Base-by-base conservation (phyloP, 1,140 invertebrate species). In the Drosophila albomicans region DNA sequence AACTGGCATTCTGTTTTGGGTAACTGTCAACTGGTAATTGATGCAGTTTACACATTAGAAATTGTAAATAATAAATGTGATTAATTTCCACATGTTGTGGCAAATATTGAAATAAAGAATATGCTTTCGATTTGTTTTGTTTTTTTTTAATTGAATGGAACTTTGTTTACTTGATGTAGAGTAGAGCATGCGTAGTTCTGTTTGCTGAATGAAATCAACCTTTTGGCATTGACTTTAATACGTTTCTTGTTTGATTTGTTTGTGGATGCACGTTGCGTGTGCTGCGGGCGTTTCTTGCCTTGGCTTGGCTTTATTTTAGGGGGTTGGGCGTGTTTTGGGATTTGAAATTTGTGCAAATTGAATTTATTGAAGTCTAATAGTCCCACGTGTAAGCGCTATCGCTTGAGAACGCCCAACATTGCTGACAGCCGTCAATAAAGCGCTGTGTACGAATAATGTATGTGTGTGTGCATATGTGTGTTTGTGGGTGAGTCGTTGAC, bases 331-430 rank as follows among this genome's bases (percentile, higher is more conserved):
- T 71, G 65, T 78, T 79, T 54, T 38, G 65, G 75, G 85, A 85
- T 81, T 81, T 79, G 78, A 89, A 89, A 89, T 89, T 89, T 89
- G 85, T 89, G 85, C 78, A 89, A 89, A 89, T 89, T 89, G 85
- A 89, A 89, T 89, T 89, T 89, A 89, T 89, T 81, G 85, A 89
- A 89, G 78, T 89, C 85, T 89, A 84, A 88, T 88, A 84, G 85
- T 88, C 84, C 77, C 80, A 78, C 75, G 82, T 78, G 84, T 78
- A 57, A 48, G 48, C 58, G 69, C 80, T 82, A 63, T 87, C 59
- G 68, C 28, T 69, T 52, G 70, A 72, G 71, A 51, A 51, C 67
- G 82, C 70, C 81, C 78, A 68, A 46, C 59, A 70, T 45, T 64
- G 48, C 79, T 87, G 79, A 78, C 82, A 79, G 82, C 66, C 68